Base-by-base conservation (phyloP, 2,888 invertebrate species). In the Phortica magna region DNA sequence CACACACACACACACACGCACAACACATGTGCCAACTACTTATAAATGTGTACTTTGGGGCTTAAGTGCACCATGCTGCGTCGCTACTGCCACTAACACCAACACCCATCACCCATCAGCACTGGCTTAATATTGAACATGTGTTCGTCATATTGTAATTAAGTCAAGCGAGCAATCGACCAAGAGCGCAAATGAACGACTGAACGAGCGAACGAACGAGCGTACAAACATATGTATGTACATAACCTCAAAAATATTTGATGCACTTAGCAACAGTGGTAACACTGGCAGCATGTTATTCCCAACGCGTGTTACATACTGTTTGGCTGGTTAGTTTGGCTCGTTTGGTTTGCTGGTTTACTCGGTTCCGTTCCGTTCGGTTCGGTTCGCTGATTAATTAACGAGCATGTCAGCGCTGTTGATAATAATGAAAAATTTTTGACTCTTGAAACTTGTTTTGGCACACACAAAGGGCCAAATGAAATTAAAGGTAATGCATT, bases 111-210 rank as follows among this genome's bases (percentile, higher is more conserved):
- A 31, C n/a, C 31, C 31, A 31, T 4, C 5, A 31, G 3, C 5
- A 22, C 41, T 65, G 42, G 65, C 12, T 65, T 65, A 65, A 65
- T 80, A 75, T 82, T 76, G 79, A 80, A 74, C 80, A 81, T 82
- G 83, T 80, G 84, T 73, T 77, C 41, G n/a, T 65, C 22, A 53
- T 74, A 31, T 19, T 74, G 74, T 67, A 53, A 68, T 68, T 68
- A 68, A 68, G 42, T 43, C 42, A 41, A 19, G 17, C 68, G 17
- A n/a, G 55, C 55, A 55, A 55, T 55, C 31, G 48, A 48, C 48
- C 61, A 61, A 61, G 61, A 10, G 31, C 3, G 22, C 61, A 17
- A 10, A 61, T 17, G n/a, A 55, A 12, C 55, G n/a, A 31, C 2
- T 4, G 31, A 31, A 4, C 31, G 1, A 31, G 31, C 5, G 5